Percentiles rank a stretch among this genome's conserved stretches.
Conservation (phyloP, 1,140 invertebrate genomes). For the Pseudobourletiella spinata region DNA sequence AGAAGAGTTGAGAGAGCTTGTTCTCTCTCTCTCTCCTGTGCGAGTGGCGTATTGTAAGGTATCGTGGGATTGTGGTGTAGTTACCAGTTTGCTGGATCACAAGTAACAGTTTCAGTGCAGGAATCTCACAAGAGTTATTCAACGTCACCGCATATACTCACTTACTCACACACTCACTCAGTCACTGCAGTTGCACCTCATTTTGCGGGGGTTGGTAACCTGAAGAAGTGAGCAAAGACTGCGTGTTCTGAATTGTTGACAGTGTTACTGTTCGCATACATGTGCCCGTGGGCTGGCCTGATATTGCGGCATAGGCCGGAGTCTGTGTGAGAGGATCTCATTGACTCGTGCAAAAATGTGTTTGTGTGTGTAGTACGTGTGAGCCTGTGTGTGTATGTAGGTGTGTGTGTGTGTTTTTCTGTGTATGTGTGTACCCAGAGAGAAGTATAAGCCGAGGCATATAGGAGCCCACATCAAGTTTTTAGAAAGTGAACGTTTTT, state of each 20-base stretch:
- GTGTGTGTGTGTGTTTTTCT: no score
- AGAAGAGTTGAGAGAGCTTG: no score
- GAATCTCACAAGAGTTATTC: not conserved
- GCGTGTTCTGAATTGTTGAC: no score
- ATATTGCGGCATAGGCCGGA: not conserved
- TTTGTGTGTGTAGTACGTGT: no score
- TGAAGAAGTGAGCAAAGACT: no score
- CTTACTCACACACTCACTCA: no score
- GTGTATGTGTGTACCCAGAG: no score
- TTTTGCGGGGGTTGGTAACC: not conserved
- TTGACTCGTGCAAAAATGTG: not conserved
- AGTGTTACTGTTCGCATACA: conserved; percentile 1
- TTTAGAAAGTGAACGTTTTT: conserved; percentile 4
- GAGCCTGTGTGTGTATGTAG: not conserved
- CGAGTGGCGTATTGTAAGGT: no score
- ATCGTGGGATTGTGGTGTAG: not conserved
- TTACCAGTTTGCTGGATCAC: not conserved
- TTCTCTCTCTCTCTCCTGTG: no score
- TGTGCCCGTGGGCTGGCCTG: not conserved
- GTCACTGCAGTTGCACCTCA: not conserved
- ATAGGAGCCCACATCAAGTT: no score
- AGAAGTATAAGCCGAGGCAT: no score
- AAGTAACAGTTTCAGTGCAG: not conserved
- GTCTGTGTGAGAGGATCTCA: conserved; percentile 2
- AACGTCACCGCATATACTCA: no score